Evolutionary conservation across 2,797 vertebrate species (phyloP), one percentile per base, ranked within the genome.

Genomic region (Sternarchorhynchus goeldii): DNA sequence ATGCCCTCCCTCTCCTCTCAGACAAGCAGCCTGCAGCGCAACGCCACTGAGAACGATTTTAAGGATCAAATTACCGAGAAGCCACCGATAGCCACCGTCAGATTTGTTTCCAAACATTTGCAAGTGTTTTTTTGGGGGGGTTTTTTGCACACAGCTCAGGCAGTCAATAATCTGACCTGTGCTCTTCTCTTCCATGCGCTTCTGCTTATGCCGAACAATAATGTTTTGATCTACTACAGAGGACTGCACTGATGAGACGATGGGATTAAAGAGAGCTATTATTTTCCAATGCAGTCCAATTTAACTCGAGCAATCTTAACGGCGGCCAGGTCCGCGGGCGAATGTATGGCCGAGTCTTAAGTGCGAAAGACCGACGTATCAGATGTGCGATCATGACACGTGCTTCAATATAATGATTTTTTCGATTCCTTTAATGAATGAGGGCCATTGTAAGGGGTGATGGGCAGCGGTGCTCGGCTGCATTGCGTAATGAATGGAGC

Each of bases 401-500:
- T 65, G 60, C 31, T 75, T 80, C 72, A 80, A 76, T 80, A 63
- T 72, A 69, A 75, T 80, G 78, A 80, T 80, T 75, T 64, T 25
- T 63, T 41, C 76, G 34, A 80, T 72, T 76, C 41, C 73, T 50
- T 76, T 80, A 80, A 80, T 76, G 55, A 80, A 80, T 63, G 25
- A 53, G 34, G 60, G 73, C 73, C 62, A 76, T 82, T 76, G 77
- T 68, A 67, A 65, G 73, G 59, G 20, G 31, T 76, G 74, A 73
- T 75, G 70, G 75, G 77, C 77, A 64, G 45, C 69, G 74, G 65
- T 69, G 76, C 67, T 77, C 73, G 88, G 84, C 86, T 89, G 81
- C 75, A 73, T 56, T 85, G 88, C 79, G 83, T 92, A 93, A 93
- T 93, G 91, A 92, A 92, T 91, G 89, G 84, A 89, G 87, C 85